phyloP scores from a whole-genome alignment of 2,888 invertebrate genomes.

The Drosophila incognita region DNA sequence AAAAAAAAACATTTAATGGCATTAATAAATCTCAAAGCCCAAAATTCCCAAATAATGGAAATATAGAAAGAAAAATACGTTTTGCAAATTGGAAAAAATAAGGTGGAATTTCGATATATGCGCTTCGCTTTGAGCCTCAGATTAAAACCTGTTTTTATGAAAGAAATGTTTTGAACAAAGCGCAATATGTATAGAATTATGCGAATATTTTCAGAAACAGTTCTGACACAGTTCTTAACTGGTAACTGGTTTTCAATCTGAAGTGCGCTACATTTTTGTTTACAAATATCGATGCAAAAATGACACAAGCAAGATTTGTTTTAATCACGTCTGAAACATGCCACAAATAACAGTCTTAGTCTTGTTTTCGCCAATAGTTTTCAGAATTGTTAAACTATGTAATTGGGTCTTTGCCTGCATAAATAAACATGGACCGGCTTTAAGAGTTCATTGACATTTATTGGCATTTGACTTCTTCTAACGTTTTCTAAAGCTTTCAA shows the following conservation, averaged over 20 bases:
- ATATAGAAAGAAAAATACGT: slow-evolving; percentile 9
- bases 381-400: slow-evolving; percentile 47
- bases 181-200: slow-evolving; percentile 20
- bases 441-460: slow-evolving; percentile 60
- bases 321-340: slow-evolving; percentile 35
- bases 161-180: slow-evolving; percentile 14
- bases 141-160: slow-evolving; percentile 30
- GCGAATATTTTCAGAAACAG: slow-evolving; percentile 21
- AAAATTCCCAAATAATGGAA: slow-evolving; percentile 2
- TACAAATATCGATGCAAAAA: slow-evolving; percentile 45
- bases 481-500: slow-evolving; percentile 7
- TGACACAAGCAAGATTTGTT: slow-evolving; percentile 51
- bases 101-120: slow-evolving; percentile 16
- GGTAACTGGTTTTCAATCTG: slow-evolving; percentile 53
- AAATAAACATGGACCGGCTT: slow-evolving; percentile 40
- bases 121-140: slow-evolving; percentile 3
- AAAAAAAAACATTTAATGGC: neutral
- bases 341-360: slow-evolving; percentile 35
- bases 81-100: slow-evolving; percentile 13
- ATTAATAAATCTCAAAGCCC: slow-evolving; percentile 29
- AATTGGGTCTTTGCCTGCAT: slow-evolving; percentile 67
- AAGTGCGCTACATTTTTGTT: slow-evolving; percentile 53
- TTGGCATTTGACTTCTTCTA: slow-evolving; percentile 29
- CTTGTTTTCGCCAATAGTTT: slow-evolving; percentile 39
- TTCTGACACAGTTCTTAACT: slow-evolving; percentile 45